Evolutionary conservation across 2,113 vertebrate species (phyloP), one percentile per base, ranked within the genome.

Genomic region (Antennarius striatus): DNA sequence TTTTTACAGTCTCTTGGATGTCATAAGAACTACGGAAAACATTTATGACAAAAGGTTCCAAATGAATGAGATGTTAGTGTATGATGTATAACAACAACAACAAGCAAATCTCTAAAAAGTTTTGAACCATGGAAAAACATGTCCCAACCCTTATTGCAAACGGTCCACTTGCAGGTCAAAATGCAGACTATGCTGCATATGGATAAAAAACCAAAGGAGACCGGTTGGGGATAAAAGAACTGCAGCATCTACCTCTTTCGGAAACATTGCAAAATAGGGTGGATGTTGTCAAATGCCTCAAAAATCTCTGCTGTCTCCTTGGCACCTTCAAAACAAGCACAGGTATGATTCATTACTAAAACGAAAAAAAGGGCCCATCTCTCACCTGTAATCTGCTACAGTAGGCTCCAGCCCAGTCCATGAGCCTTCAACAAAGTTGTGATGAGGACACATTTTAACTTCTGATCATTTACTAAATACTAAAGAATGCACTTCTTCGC

Each of bases 231-330:
- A 42, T 68, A 40, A 5, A 42, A 47, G 17, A 49, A 16, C 6
- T 32, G 49, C 66, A 47, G 56, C 32, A 67, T 92, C 94, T 96
- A 99, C 81, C 97, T 98, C 88, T 99, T 99, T 77, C 96, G 90
- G 90, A 99, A 99, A 74, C 98, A 97, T 93, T 99, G 99, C 76
- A 99, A 92, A 86, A 99, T 99, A 22, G 98, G 98, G 87, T 99
- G 99, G 84, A 99, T 99, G 82, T 99, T 99, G 92, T 99, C 98
- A 93, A 99, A 99, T 0, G 98, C 98, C 92, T 99, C 98, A n/a
- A 99, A 99, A 82, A 99, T 99, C 88, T 99, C 98, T 72, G 90
- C 94, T 93, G 97, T 94, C 84, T 99, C 97, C 88, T 99, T 99
- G 88, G 98, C 98, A 90, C 98, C 42, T 43, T 43, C 9, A 43